phyloP scores from a whole-genome alignment of 1,140 invertebrate species.

The Listronotus oregonensis region DNA sequence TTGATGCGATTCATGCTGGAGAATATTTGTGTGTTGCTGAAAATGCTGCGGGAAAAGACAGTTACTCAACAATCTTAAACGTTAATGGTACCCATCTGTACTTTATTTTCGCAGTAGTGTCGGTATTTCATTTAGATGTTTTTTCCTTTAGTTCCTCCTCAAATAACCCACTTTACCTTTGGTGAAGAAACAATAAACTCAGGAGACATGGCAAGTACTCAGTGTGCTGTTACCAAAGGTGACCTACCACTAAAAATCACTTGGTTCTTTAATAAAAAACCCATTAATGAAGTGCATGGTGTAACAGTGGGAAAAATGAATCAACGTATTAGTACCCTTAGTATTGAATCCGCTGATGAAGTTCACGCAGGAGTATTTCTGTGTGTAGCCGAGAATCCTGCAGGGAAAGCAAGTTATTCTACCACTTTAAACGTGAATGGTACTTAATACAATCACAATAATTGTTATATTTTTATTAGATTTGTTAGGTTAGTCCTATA shows the following conservation, averaged over 20 bases:
- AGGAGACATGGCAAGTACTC: slow-evolving; percentile 66
- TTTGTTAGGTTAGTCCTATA: background rate
- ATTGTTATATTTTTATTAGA: background rate
- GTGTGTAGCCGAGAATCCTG: slow-evolving; percentile 75
- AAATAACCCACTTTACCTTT: slow-evolving; percentile 75
- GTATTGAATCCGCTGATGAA: slow-evolving; percentile 59
- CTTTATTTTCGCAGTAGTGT: background rate
- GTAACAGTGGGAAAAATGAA: slow-evolving; percentile 56
- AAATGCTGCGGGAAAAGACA: slow-evolving; percentile 67
- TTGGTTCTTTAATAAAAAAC: slow-evolving; percentile 53
- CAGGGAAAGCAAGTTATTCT: slow-evolving; percentile 58
- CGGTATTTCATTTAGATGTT: background rate
- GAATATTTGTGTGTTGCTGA: slow-evolving; percentile 67
- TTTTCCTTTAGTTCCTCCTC: slow-evolving; percentile 64
- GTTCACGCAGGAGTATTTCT: slow-evolving; percentile 71
- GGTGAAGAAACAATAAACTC: slow-evolving; percentile 71
- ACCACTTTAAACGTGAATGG: slow-evolving; percentile 41
- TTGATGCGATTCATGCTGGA: slow-evolving; percentile 63
- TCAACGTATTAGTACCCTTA: slow-evolving; percentile 63
- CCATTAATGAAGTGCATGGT: slow-evolving; percentile 27
- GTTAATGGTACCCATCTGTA: slow-evolving; percentile 40
- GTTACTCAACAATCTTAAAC: slow-evolving; percentile 30
- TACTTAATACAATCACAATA: slow-evolving; percentile 14
- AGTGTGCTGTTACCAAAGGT: slow-evolving; percentile 70
- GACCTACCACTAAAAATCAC: slow-evolving; percentile 68